These are phyloP conservation scores for Neosalanx taihuensis DNA, from an alignment of 2,797 vertebrate genomes.

Conservation along the genomic window DNA sequence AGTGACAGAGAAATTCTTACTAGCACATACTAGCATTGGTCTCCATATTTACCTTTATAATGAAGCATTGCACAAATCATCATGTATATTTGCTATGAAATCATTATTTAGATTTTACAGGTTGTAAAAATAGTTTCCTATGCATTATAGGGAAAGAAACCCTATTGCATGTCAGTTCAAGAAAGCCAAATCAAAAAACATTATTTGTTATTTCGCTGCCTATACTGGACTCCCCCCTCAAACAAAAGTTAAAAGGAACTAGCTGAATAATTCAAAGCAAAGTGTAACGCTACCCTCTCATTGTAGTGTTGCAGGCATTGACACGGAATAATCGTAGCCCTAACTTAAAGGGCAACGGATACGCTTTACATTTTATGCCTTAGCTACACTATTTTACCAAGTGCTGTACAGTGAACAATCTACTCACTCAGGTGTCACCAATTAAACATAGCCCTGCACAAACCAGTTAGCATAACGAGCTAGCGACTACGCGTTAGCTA, in stretches of 20 bases:
- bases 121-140: not conserved
- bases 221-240: constrained; percentile 51
- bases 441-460: too few species aligned
- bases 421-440: constrained; percentile 9
- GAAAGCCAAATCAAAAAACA: constrained; percentile 26
- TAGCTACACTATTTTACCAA: not conserved
- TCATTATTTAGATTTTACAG: not conserved
- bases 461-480: too few species aligned
- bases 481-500: too few species aligned
- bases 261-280: constrained; percentile 74
- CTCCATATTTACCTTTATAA: not conserved
- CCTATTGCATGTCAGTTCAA: not conserved
- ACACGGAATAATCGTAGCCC: constrained; percentile 36
- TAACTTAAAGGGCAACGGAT: constrained; percentile 30
- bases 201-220: constrained; percentile 44
- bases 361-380: not conserved
- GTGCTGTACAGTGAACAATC: constrained; percentile 5
- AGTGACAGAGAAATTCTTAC: not conserved
- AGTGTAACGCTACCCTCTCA: constrained; percentile 64
- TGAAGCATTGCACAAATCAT: not conserved
- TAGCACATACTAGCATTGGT: not conserved
- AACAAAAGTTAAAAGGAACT: constrained; percentile 73
- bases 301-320: constrained; percentile 47
- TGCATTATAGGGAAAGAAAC: not conserved
- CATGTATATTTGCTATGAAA: too few species aligned